Conservation (phyloP, 1,140 invertebrate species). For the Chymomyza costata region DNA sequence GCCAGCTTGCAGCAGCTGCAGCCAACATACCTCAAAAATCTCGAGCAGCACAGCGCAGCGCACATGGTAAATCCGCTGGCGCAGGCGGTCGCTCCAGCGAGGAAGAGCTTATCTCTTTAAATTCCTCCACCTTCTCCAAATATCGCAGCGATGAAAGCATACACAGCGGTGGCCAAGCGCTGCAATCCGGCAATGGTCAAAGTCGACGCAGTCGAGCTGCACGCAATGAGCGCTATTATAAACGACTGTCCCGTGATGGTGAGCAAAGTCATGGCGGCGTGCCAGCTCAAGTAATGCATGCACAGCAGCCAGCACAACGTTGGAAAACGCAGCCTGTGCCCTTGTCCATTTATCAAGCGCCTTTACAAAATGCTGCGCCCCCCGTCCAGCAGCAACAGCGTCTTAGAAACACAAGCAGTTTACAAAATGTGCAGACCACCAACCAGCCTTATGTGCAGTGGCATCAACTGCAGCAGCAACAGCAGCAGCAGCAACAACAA, state of each 20-base stretch:
- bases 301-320: constrained; percentile 29
- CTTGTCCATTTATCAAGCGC: constrained; percentile 58
- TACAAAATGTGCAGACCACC: constrained; percentile 19
- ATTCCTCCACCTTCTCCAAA: constrained; percentile 80
- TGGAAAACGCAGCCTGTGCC: constrained; percentile 71
- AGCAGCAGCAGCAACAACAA: constrained; percentile 24
- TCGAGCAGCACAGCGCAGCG: constrained; percentile 36
- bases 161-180: constrained; percentile 78
- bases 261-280: constrained; percentile 79
- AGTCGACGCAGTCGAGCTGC: constrained; percentile 80
- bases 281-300: constrained; percentile 17
- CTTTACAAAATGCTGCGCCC: constrained; percentile 5
- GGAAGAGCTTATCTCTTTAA: constrained; percentile 81
- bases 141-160: constrained; percentile 82
- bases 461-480: constrained; percentile 19
- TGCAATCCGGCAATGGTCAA: constrained; percentile 63
- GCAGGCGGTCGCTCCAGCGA: constrained; percentile 82
- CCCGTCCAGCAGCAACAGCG: background rate
- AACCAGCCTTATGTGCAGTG: constrained; percentile 68
- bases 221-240: constrained; percentile 86
- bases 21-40: constrained; percentile 33
- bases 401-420: constrained; percentile 8
- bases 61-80: constrained; percentile 76
- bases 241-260: constrained; percentile 82
- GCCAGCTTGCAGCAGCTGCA: constrained; percentile 38